Conservation (phyloP, 2,113 vertebrate species). For the Epinephelus cyanopodus region DNA sequence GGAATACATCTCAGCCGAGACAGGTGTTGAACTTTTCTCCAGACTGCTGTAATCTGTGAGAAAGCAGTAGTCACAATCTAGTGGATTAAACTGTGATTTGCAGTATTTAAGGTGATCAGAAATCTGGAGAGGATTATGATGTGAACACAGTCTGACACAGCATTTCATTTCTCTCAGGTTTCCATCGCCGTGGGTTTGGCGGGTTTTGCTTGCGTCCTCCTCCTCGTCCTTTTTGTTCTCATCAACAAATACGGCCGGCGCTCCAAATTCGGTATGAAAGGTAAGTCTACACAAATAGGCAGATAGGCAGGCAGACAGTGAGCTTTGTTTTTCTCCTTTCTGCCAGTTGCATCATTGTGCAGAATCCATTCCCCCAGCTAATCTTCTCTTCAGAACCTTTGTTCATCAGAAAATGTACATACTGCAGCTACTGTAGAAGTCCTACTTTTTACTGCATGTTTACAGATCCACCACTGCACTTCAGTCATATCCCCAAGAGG, state of each 20-base stretch:
- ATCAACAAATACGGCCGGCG: constrained; percentile 98
- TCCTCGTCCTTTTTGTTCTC: constrained; percentile 96
- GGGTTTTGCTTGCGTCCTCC: constrained; percentile 95
- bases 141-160: constrained; percentile 43
- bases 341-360: constrained; percentile 56
- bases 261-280: constrained; percentile 99
- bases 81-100: constrained; percentile 37
- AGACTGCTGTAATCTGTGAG: constrained; percentile 31
- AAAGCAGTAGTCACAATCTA: constrained; percentile 24
- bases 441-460: constrained; percentile 25
- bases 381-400: constrained; percentile 42
- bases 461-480: constrained; percentile 4
- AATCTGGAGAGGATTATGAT: constrained; percentile 35
- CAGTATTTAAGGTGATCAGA: constrained; percentile 40
- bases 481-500: constrained; percentile 17
- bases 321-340: constrained; percentile 51
- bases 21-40: constrained; percentile 27
- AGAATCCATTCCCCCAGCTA: constrained; percentile 30
- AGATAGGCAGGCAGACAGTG: constrained; percentile 22
- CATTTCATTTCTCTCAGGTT: constrained; percentile 83
- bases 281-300: constrained; percentile 81
- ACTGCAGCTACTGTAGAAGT: constrained; percentile 22
- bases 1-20: constrained; percentile 30
- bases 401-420: constrained; percentile 44
- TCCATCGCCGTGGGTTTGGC: constrained; percentile 96